Percentiles rank a stretch among this genome's conserved stretches.
phyloP scores from a whole-genome alignment of 2,797 vertebrate species.

The Okamejei kenojei region DNA sequence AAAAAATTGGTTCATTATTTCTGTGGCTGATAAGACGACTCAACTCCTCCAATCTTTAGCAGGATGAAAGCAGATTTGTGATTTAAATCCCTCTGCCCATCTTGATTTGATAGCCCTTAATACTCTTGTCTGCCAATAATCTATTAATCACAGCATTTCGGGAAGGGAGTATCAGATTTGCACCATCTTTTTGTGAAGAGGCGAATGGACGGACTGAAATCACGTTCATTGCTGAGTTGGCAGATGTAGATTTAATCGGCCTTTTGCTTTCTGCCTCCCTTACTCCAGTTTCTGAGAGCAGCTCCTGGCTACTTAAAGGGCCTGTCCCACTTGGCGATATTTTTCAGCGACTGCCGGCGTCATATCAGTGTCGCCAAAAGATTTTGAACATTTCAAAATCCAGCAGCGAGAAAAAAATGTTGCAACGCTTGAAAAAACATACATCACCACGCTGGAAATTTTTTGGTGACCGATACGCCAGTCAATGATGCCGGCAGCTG shows the following conservation, averaged over 20 bases:
- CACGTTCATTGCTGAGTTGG: background rate
- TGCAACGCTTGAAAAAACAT: no score
- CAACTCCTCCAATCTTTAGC: background rate
- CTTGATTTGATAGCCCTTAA: background rate
- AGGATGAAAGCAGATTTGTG: background rate
- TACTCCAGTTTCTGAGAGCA: no score
- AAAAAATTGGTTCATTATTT: slow-evolving; percentile 6
- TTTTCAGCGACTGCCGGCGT: no score
- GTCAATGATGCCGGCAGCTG: no score
- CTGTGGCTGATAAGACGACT: background rate
- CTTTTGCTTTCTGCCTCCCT: background rate
- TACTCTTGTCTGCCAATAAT: background rate
- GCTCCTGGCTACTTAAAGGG: no score
- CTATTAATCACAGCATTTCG: background rate
- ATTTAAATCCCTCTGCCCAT: background rate
- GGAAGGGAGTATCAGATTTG: background rate
- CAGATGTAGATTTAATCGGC: background rate
- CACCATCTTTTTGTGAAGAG: background rate
- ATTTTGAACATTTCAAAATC: no score
- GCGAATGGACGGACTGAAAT: background rate
- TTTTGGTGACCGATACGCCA: no score
- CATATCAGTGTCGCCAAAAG: no score
- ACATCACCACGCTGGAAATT: no score
- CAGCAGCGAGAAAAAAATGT: no score
- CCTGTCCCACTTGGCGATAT: no score